These are phyloP conservation scores for Thunnus thynnus DNA, from an alignment of 2,113 vertebrate genomes.

Conservation along the genomic window DNA sequence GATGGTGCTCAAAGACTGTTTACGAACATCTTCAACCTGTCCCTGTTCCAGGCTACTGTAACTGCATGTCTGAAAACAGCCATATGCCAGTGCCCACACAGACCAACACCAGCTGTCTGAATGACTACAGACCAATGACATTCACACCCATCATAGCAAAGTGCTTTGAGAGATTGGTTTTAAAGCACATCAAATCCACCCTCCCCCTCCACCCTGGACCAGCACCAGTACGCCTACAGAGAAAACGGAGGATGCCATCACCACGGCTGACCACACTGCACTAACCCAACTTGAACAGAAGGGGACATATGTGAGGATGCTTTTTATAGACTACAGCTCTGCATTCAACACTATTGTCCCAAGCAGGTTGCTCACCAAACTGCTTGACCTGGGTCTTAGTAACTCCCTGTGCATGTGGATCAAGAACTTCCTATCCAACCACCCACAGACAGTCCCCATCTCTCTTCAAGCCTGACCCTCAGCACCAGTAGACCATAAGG, in stretches of 20 bases:
- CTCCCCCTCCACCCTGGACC: neutral
- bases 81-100: no score
- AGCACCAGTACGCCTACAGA: neutral
- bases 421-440: neutral
- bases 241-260: neutral
- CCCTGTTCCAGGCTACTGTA: no score
- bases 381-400: accelerated
- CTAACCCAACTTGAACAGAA: no score
- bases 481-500: neutral
- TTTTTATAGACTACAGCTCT: no score
- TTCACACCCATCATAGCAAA: neutral
- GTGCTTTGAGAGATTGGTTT: neutral
- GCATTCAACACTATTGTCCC: neutral
- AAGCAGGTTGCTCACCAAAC: neutral
- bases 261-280: no score
- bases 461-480: neutral
- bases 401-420: neutral
- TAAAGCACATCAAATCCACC: neutral
- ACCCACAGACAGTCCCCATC: neutral
- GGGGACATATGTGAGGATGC: no score
- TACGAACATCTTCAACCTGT: no score
- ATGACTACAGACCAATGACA: no score
- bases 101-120: no score
- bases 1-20: no score
- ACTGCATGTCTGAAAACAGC: no score